These are phyloP conservation scores for Psephotus haematonotus DNA, from an alignment of 2,113 vertebrate genomes.

Conservation along the genomic window DNA sequence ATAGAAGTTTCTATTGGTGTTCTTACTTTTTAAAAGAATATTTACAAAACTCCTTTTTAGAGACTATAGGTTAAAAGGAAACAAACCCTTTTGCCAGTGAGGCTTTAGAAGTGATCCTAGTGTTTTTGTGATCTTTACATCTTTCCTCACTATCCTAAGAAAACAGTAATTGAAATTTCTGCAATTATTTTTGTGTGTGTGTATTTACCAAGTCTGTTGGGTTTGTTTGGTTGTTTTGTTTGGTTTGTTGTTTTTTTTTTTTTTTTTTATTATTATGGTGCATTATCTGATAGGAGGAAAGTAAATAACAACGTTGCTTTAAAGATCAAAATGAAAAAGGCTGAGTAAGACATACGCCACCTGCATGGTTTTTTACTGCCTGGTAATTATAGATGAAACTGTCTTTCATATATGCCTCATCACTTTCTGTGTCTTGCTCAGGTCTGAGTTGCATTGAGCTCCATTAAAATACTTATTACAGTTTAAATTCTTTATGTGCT, in stretches of 20 bases:
- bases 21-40: neutral
- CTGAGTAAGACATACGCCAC: neutral
- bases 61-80: neutral
- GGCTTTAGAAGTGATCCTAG: neutral
- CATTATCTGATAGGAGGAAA: neutral
- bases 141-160: neutral
- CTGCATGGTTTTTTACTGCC: neutral
- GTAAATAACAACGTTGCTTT: neutral
- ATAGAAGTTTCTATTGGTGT: neutral
- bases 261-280: neutral
- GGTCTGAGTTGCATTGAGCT: neutral
- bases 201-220: neutral
- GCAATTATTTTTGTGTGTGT: neutral
- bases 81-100: neutral
- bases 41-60: neutral
- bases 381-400: neutral
- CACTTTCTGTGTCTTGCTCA: neutral
- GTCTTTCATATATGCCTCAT: neutral
- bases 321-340: neutral
- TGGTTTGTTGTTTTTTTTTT: neutral
- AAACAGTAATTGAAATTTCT: neutral
- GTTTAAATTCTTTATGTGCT: neutral
- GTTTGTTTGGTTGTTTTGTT: neutral
- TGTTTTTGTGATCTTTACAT: neutral
- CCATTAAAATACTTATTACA: neutral